Base-by-base conservation (phyloP, 2,888 invertebrate species). In the Rugalucina vietnamica region DNA sequence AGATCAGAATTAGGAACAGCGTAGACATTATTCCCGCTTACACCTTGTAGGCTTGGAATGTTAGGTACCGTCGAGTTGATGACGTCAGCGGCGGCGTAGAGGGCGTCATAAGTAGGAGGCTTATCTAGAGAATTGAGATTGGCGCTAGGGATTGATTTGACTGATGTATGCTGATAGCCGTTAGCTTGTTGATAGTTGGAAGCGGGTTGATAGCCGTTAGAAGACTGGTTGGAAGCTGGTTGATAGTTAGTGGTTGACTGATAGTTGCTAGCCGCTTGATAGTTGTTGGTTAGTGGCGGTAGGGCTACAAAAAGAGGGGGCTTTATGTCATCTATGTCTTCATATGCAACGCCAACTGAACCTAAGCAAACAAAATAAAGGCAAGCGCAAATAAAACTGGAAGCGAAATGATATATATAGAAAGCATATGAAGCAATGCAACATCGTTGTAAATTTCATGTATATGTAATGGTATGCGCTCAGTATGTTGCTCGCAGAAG, bases 1-100 rank as follows among this genome's bases (percentile, higher is more conserved):
- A 95, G 91, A 73, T 95, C 94, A 18, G 96, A 95, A 88, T 96
- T 95, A 84, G 96, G 95, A 85, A 95, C 95, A 93, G 96, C 93
- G 94, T 96, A 95, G 90, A 96, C 91, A 93, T 93, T 95, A 92
- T 94, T 95, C 29, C 95, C 95, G 85, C 94, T 94, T 37, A 95
- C 95, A 14, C 95, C 95, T 86, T 94, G 94, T 75, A 94, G 90
- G 85, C 91, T 92, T 71, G 93, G 91, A 84, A 93, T 91, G 90
- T 92, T 93, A 39, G 92, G 91, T 29, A 91, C 92, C 49, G 92
- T 92, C 18, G 93, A 91, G 87, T 91, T 93, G 60, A 92, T 91
- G 81, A 92, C 91, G 85, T 92, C 92, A 29, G 92, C 92, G 0
- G 93, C 93, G 29, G 93, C 93, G 60, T 92, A 93, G 21, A 93